Base-by-base conservation (phyloP, 2,797 vertebrate species). In the Sandelia bainsii region DNA sequence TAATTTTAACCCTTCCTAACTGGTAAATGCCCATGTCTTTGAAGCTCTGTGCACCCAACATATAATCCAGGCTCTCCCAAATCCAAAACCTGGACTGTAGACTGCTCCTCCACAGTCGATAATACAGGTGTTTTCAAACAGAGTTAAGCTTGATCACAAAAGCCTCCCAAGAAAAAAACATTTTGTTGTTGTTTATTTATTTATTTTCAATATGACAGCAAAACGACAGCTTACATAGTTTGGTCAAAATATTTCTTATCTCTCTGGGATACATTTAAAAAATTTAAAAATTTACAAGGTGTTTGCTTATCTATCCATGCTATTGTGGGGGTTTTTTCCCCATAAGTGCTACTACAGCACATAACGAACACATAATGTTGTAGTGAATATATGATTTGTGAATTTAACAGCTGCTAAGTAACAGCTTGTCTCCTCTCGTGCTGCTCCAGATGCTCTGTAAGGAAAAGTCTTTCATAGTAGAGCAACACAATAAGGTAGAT, bases 401-500 rank as follows among this genome's bases (percentile, higher is more conserved):
- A 60, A 75, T 59, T 62, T 48, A 65, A 9, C 52, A 27, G 50
- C 39, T 44, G 72, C 46, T 65, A 45, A 79, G 62, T 86, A 85
- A 87, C 75, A 19, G 72, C 82, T 64, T 87, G 54, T 93, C 79
- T 92, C 89, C 80, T 85, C 69, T 85, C 80, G 72, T 20, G 83
- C 88, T 86, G 87, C 91, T 92, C 68, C 93, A 95, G 94, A 93
- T 89, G 84, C 84, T 94, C 87, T 91, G 89, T 89, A 95, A 93
- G 93, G 93, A 95, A 83, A 91, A 79, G 77, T 94, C 94, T 86
- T 94, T 93, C 89, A 88, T 92, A 91, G 79, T 93, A 86, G 94
- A 95, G 74, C 83, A 92, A 40, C 92, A 90, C 78, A 94, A 94
- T 69, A 95, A 95, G 95, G 95, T 95, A 94, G 83, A 89, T 52